Evolutionary conservation across 2,888 invertebrate genomes (phyloP), one percentile per base, ranked within the genome.

Genomic region (Apocheima hispidaria): DNA sequence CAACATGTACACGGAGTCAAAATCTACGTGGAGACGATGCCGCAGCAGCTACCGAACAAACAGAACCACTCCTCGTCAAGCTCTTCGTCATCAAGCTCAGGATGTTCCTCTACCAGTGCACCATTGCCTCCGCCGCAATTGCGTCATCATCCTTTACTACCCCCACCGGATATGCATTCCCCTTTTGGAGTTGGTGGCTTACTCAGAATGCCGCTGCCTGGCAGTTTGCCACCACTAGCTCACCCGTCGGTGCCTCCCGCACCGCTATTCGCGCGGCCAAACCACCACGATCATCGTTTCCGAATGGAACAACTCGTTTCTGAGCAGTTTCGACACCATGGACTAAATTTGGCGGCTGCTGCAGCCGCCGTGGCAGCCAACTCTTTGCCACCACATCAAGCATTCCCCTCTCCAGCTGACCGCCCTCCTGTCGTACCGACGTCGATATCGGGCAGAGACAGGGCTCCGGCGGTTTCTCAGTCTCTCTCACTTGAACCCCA

Each of bases 1-100:
- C 99, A 99, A 87, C 96, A 97, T 79, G 95, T 96, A 62, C 99
- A 99, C 81, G 98, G 98, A 18, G 96, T 99, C 66, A 97, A 98
- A 87, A 97, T 99, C 79, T 99, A 98, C 93, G 94, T 96, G 53
- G 97, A 97, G 75, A 93, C 93, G 54, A 79, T 89, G 71, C 89
- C 91, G 2, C 90, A 88, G 63, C 88, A 82, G 58, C 83, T 78
- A 66, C 85, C 82, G 5, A 85, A 77, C 65, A 86, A 94, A 82
- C 93, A 95, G 78, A 91, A 92, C 79, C 94, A 90, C 83, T 94
- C 93, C 36, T 87, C 93, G 2, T 94, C 94, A 33, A 94, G 94
- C 74, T 92, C 93, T 1, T 93, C 94, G 6, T 94, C 94, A 0
- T 90, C 93, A 0, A 94, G 93, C 66, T 93, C 94, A 9, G 94